Base-by-base conservation (phyloP, 92 coral and sea anemone genomes). In the Heteractis magnifica region DNA sequence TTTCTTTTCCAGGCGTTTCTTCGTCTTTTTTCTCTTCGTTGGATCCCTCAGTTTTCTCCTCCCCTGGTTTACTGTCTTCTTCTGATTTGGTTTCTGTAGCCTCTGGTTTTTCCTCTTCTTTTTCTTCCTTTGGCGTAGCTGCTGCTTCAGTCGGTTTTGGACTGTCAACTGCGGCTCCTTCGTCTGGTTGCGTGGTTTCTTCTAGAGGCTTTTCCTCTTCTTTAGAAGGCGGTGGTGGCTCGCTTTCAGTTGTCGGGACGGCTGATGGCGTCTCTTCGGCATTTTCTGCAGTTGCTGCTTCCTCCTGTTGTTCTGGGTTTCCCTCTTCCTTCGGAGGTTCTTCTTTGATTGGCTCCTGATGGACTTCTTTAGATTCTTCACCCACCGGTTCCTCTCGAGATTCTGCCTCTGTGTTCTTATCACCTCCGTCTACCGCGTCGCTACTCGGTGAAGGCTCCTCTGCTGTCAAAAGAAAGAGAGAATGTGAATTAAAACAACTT, bases 341-440 rank as follows among this genome's bases (percentile, higher is more conserved):
- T 72, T 87, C 81, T 50, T 77, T 76, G 11, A 76, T 75, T 7
- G 86, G 81, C 85, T 95, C 98, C 19, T 87, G 89, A 58, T 85
- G 89, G 18, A 84, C 81, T 5, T 72, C 93, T 48, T 89, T 84
- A 10, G 98, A 85, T 83, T 93, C 98, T n/a, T 92, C 93, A 2
- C 98, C 98, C 19, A 93, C 85, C 4, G 98, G 98, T 68, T 93
- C 98, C 60, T 93, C 98, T 4, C 98, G 77, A 5, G 98, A 93
- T 68, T 93, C 95, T 4, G 71, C 18, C 6, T 87, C 82, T 8
- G 85, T 77, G 77, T 86, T 88, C 62, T 70, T 77, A n/a, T 72
- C 16, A 3, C 52, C 84, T 20, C 82, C 88, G 34, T 77, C 87
- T 5, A 64, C 82, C 2, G 23, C 76, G 41, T 85, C 84, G 55